Base-by-base conservation (phyloP, 2,888 invertebrate species). In the Drosophila antonietae region DNA sequence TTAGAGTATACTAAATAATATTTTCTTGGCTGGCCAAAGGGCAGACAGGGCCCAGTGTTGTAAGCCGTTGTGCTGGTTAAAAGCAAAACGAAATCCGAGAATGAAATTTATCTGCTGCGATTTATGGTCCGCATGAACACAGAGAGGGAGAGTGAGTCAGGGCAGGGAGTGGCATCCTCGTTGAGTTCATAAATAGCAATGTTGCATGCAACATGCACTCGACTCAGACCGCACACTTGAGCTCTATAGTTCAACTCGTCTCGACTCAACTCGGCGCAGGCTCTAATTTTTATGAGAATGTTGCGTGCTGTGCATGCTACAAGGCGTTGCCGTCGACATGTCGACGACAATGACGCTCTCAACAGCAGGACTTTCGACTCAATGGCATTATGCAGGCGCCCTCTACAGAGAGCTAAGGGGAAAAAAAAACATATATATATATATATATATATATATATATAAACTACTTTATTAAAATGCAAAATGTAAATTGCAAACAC, bases 231-330 rank as follows among this genome's bases (percentile, higher is more conserved):
- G 60, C 62, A 56, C 65, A 73, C 75, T 78, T 73, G 64, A 65
- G 55, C 12, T 28, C 39, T 20, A 20, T 20, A 53, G 49, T 63
- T 47, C 6, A 59, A 69, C 79, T 77, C 64, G 53, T 46, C 66
- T 55, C 57, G 51, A 52, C 63, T 69, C 53, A 66, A 61, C 68
- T 60, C 68, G 52, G 59, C 51, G 77, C 73, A 76, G 80, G 73
- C 74, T 85, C 81, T 88, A 89, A 89, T 86, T 89, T 86, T 89
- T 86, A 89, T 88, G 86, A 85, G 85, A 71, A 88, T 85, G 75
- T 88, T 82, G 89, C 89, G 83, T 89, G 89, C 68, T 74, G 60
- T 65, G 81, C 78, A 75, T 86, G 75, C 87, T 87, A 63, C 55
- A 83, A 87, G 89, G 87, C 89, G 89, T 84, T 88, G 64, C 56